Conservation (phyloP, 2,888 invertebrate genomes). For the Pandemis cinnamomeana region DNA sequence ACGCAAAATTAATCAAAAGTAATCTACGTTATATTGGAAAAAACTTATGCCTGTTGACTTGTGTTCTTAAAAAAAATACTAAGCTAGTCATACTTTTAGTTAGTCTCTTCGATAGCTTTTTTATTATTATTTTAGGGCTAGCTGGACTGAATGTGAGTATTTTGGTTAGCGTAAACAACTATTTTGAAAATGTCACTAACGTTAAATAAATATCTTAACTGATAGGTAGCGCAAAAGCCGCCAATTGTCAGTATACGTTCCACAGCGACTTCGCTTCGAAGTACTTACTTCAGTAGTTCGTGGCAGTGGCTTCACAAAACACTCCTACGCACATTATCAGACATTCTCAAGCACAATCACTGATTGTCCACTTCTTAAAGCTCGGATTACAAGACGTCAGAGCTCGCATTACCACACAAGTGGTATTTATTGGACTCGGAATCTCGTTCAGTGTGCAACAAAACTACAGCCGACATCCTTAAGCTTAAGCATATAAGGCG, state of each 20-base stretch:
- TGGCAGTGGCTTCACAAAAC: slow-evolving; percentile 10
- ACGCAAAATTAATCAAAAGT: too few relatives aligned
- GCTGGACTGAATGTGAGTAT: too few relatives aligned
- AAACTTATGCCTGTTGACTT: too few relatives aligned
- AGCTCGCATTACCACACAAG: slow-evolving; percentile 69
- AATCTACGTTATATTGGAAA: too few relatives aligned
- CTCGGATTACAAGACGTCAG: slow-evolving; percentile 42
- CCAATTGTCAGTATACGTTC: background rate
- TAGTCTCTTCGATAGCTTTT: too few relatives aligned
- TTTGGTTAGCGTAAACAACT: too few relatives aligned
- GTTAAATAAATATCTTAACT: too few relatives aligned
- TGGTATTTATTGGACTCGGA: slow-evolving; percentile 67
- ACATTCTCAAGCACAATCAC: slow-evolving; percentile 42
- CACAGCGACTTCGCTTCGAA: background rate
- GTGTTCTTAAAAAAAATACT: too few relatives aligned
- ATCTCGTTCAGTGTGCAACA: slow-evolving; percentile 8
- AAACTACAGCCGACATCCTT: slow-evolving; percentile 8
- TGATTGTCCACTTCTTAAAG: slow-evolving; percentile 40
- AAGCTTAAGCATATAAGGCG: slow-evolving; percentile 8
- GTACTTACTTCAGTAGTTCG: background rate
- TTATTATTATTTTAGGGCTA: too few relatives aligned
- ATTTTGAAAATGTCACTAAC: too few relatives aligned
- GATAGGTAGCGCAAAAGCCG: background rate
- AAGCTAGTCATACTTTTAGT: too few relatives aligned
- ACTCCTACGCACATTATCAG: slow-evolving; percentile 33